Evolutionary conservation across 1,140 invertebrate species (phyloP).

Genomic region (Sinella curviseta): DNA sequence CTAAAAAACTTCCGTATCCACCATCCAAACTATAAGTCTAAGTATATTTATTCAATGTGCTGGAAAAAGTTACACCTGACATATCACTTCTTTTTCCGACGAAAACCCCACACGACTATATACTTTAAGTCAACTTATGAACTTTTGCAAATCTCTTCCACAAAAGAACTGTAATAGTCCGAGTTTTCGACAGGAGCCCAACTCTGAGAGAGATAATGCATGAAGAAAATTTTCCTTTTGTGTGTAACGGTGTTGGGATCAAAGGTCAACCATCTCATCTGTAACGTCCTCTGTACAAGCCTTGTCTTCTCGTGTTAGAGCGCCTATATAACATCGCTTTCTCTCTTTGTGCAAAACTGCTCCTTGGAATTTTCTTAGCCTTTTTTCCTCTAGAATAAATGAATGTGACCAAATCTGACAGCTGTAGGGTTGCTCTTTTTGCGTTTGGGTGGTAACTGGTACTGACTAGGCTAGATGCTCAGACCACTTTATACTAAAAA

Average conservation of each 20-base stretch:
- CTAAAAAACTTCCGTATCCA: not conserved
- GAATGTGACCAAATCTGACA: not conserved
- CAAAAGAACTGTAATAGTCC: too few relatives aligned
- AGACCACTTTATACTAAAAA: too few relatives aligned
- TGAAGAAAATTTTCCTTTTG: too few relatives aligned
- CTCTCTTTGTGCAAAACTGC: too few relatives aligned
- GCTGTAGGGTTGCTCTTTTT: not conserved
- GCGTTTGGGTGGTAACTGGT: not conserved
- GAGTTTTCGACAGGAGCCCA: not conserved
- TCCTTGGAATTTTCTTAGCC: not conserved
- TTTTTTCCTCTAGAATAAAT: not conserved
- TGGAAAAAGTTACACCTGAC: too few relatives aligned
- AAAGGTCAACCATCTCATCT: conserved; percentile 4
- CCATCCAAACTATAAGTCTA: not conserved
- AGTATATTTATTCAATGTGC: not conserved
- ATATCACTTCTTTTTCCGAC: too few relatives aligned
- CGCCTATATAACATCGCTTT: too few relatives aligned
- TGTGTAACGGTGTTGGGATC: too few relatives aligned
- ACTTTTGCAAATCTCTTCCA: too few relatives aligned
- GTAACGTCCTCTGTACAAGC: not conserved
- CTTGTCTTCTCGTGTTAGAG: too few relatives aligned
- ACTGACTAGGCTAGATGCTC: not conserved
- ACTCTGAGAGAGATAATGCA: not conserved
- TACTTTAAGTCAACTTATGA: too few relatives aligned
- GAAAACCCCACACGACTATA: too few relatives aligned